These are phyloP conservation scores for Yponomeuta evonymella DNA, from an alignment of 2,888 invertebrate genomes.

Conservation along the genomic window DNA sequence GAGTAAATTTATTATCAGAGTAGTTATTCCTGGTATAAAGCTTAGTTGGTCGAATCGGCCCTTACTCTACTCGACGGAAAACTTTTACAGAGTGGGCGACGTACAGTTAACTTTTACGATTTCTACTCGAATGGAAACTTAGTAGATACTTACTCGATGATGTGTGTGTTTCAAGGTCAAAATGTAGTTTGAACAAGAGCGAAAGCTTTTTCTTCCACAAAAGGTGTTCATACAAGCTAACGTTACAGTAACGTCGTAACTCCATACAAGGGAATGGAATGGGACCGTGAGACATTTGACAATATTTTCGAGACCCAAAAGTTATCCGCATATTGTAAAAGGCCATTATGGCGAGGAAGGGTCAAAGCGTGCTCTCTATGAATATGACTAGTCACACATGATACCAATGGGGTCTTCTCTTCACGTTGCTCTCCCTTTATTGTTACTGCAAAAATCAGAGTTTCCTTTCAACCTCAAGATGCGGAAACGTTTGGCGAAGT, in stretches of 20 bases:
- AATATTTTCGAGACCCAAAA: slow-evolving; percentile 38
- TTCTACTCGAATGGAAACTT: too few species aligned
- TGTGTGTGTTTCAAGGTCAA: too few species aligned
- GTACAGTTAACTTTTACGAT: too few species aligned
- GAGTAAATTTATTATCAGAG: too few species aligned
- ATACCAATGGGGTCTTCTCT: background rate
- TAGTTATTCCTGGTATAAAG: too few species aligned
- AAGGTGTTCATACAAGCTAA: background rate
- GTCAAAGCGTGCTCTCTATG: slow-evolving; percentile 40
- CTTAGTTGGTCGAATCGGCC: too few species aligned
- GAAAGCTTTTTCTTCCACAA: background rate
- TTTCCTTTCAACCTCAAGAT: background rate
- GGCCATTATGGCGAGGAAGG: slow-evolving; percentile 34
- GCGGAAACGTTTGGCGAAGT: background rate
- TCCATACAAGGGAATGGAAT: slow-evolving; percentile 18
- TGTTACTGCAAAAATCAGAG: background rate
- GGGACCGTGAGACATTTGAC: slow-evolving; percentile 24
- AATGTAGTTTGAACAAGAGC: background rate
- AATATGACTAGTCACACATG: slow-evolving; percentile 41
- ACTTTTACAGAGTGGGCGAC: too few species aligned
- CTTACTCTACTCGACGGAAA: too few species aligned
- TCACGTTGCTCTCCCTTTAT: slow-evolving; percentile 3
- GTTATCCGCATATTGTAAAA: slow-evolving; percentile 42
- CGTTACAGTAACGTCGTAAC: too few species aligned
- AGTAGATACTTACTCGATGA: too few species aligned